Evolutionary conservation across 2,888 invertebrate species (phyloP).

Genomic region (Ophion slaviceki): DNA sequence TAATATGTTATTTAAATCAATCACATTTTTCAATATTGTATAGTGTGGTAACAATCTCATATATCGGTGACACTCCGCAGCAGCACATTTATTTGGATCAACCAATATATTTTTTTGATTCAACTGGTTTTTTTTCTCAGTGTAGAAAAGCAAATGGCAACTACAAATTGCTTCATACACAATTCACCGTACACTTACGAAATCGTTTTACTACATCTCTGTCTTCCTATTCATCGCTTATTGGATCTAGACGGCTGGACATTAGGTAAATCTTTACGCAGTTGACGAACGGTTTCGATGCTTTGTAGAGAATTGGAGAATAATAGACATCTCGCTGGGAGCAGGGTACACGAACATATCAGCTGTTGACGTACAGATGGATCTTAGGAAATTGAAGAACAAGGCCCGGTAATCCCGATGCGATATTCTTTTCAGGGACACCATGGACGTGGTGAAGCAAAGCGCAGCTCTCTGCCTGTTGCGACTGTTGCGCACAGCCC

Average conservation of each 20-base stretch:
- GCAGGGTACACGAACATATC: conserved; percentile 49
- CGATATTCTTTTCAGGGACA: conserved; percentile 88
- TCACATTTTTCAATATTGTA: no score
- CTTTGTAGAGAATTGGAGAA: conserved; percentile 45
- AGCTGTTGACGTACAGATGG: not conserved
- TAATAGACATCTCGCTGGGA: conserved; percentile 30
- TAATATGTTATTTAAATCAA: no score
- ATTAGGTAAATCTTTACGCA: conserved; percentile 70
- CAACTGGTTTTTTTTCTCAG: no score
- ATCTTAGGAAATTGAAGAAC: not conserved
- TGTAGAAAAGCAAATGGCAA: not conserved
- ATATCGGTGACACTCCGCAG: no score
- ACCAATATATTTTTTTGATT: no score
- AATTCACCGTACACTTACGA: conserved; percentile 44
- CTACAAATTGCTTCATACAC: conserved; percentile 31
- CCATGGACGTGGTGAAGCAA: conserved; percentile 99
- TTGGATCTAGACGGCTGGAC: conserved; percentile 72
- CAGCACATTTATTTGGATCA: no score
- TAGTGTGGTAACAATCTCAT: no score
- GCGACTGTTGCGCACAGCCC: conserved; percentile 96
- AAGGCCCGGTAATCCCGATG: not conserved
- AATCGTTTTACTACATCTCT: conserved; percentile 55
- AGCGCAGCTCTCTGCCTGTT: conserved; percentile 98
- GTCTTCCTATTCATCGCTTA: conserved; percentile 64
- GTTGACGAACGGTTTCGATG: conserved; percentile 41